Evolutionary conservation across 2,113 vertebrate genomes (phyloP).

Genomic region (Phylloscopus whistleri): DNA sequence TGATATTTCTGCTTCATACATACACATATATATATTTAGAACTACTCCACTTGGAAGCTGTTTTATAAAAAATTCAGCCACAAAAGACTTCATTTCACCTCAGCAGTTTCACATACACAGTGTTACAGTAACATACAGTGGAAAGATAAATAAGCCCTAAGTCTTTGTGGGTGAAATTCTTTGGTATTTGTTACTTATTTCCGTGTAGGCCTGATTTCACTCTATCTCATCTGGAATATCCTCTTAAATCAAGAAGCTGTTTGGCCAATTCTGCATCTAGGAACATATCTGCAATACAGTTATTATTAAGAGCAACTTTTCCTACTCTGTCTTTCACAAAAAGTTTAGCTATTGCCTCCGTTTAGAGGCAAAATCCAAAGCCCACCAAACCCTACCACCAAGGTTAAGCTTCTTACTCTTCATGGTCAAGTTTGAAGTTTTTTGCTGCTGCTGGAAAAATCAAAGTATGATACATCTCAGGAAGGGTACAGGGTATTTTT

Average conservation of each 20-base stretch:
- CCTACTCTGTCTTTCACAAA: background rate
- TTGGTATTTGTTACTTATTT: background rate
- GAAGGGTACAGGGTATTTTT: background rate
- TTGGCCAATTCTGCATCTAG: background rate
- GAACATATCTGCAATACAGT: background rate
- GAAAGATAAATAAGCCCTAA: background rate
- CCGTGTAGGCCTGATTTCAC: background rate
- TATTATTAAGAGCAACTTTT: background rate
- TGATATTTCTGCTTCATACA: background rate
- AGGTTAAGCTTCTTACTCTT: background rate
- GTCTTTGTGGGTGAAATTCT: background rate
- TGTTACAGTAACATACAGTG: background rate
- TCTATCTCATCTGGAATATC: background rate
- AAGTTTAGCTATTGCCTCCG: background rate
- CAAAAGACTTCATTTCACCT: background rate
- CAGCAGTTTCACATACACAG: background rate
- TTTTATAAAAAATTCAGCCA: background rate
- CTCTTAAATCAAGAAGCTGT: background rate
- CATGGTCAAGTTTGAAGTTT: background rate
- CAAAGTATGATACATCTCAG: background rate
- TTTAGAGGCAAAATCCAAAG: background rate
- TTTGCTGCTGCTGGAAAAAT: background rate
- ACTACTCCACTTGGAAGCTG: background rate
- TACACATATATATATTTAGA: background rate
- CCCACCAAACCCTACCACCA: background rate